These are phyloP conservation scores for Drosophila pseudotakahashii DNA, from an alignment of 2,888 invertebrate species.

Conservation along the genomic window DNA sequence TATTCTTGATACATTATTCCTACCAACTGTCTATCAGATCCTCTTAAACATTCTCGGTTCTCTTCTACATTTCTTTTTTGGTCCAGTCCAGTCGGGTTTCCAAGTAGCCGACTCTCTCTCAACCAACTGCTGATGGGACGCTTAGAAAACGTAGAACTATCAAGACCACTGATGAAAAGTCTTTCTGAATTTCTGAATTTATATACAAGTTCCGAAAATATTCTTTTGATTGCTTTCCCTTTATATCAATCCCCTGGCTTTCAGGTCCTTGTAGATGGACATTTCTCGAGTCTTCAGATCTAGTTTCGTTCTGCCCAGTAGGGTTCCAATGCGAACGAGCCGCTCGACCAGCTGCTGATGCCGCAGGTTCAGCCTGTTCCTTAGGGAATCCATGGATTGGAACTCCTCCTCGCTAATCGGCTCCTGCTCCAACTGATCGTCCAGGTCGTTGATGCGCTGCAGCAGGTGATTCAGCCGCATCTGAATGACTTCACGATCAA, in stretches of 20 bases:
- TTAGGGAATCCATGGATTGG: neutral
- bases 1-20: no score
- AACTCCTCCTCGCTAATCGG: neutral
- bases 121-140: no score
- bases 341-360: conserved; percentile 1
- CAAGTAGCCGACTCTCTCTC: no score
- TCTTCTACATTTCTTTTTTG: no score
- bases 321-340: conserved; percentile 1
- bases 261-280: neutral
- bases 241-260: neutral
- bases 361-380: neutral
- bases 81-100: no score
- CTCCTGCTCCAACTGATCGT: neutral
- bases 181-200: no score
- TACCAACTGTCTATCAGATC: no score
- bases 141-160: no score
- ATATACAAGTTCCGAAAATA: no score
- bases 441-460: neutral
- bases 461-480: neutral
- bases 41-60: no score
- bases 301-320: neutral
- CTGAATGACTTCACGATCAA: neutral
- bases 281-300: neutral
- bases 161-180: no score
- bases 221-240: no score